phyloP scores from a whole-genome alignment of 2,888 invertebrate genomes.

The Thysanoteuthis rhombus region DNA sequence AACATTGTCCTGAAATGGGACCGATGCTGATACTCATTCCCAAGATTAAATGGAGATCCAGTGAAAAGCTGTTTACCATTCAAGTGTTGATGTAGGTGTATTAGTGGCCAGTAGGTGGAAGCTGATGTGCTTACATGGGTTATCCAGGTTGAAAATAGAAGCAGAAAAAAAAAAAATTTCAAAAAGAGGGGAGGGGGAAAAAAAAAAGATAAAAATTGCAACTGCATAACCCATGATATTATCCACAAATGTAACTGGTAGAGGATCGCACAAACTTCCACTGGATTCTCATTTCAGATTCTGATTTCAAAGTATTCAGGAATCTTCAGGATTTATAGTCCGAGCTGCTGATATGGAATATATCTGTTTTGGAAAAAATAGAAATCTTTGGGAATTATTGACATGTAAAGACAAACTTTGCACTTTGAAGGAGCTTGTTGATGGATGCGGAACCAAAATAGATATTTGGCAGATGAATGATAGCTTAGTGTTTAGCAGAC shows the following conservation, averaged over 20 bases:
- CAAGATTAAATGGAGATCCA: not conserved
- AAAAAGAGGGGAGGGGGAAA: not conserved
- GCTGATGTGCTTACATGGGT: not conserved
- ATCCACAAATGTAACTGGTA: not conserved
- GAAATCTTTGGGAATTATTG: conserved; percentile 32
- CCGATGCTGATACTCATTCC: not conserved
- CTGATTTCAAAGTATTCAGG: conserved; percentile 12
- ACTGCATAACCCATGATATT: not conserved
- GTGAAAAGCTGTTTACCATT: not conserved
- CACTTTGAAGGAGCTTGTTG: not conserved
- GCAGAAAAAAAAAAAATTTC: not conserved
- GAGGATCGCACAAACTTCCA: not conserved
- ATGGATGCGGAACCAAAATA: not conserved
- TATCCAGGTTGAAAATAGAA: not conserved
- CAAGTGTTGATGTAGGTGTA: not conserved
- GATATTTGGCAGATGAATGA: not conserved
- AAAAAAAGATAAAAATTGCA: not conserved
- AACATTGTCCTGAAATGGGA: not conserved
- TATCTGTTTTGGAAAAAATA: conserved; percentile 31
- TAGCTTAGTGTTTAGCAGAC: not conserved
- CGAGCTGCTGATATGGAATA: conserved; percentile 24
- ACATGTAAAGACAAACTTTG: conserved; percentile 25
- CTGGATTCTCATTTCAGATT: not conserved
- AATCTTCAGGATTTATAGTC: conserved; percentile 21
- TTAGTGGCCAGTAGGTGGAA: not conserved